These are phyloP conservation scores for Galerucella nymphaeae DNA, from an alignment of 2,888 invertebrate genomes.

Conservation along the genomic window DNA sequence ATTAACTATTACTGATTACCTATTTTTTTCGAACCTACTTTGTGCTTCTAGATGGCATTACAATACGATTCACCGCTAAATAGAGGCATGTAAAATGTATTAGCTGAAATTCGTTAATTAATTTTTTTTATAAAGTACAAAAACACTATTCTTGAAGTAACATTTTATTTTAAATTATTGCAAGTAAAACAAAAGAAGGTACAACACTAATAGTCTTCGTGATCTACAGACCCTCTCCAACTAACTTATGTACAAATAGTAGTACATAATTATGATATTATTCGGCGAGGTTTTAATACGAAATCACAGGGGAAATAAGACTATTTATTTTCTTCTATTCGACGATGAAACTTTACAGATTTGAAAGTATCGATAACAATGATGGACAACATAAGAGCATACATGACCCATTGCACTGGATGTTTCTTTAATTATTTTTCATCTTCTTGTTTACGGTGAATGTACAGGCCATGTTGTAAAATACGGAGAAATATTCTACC, in stretches of 20 bases:
- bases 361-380: conserved; percentile 2
- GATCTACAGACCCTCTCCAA: not conserved
- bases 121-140: not conserved
- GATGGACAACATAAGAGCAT: not conserved
- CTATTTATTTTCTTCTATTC: conserved; percentile 22
- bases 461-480: conserved; percentile 74
- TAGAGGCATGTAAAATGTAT: no score
- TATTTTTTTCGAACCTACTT: no score
- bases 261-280: not conserved
- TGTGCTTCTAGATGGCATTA: no score
- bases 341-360: conserved; percentile 20
- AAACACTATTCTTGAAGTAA: conserved; percentile 6
- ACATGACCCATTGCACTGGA: conserved; percentile 2
- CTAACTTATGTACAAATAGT: not conserved
- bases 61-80: no score
- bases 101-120: no score
- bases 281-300: not conserved
- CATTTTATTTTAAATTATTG: conserved; percentile 15
- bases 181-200: conserved; percentile 6
- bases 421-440: conserved; percentile 34
- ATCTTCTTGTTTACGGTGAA: conserved; percentile 59
- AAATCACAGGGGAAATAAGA: conserved; percentile 20
- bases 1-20: no score
- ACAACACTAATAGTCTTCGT: not conserved
- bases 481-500: conserved; percentile 76